Base-by-base conservation (phyloP, 2,113 vertebrate species). In the Ctenodactylus gundi region DNA sequence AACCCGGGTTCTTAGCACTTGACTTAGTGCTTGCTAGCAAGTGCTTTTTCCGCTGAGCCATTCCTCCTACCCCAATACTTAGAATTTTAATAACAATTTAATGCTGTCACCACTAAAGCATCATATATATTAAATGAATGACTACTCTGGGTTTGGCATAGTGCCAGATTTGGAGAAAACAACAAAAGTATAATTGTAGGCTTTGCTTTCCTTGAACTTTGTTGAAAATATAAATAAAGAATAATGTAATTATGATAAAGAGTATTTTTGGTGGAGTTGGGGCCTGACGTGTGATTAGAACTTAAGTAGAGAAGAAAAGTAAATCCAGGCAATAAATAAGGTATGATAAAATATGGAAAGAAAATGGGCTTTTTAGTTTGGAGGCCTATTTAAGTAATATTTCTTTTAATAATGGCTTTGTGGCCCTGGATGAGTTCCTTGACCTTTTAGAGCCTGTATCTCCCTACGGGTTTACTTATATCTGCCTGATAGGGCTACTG, bases 131-230 rank as follows among this genome's bases (percentile, higher is more conserved):
- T 70, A 17, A 85, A 44, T 44, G 46, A n/a, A 49, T 87, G 64
- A 88, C 21, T 93, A 39, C 41, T 90, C 27, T 25, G 29, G 60
- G 34, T 92, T 51, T 92, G 88, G 51, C 36, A 21, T 86, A 78
- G 29, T 87, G 11, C 51, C 92, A 75, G 64, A 87, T 84, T 84
- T 95, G 25, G 41, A 14, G 41, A 25, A 44, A 49, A 58, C 7
- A 84, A 46, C 34, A 68, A 91, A 91, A 82, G 25, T 96, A 25
- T 68, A 65, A 84, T 70, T n/a, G 12, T n/a, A 75, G 39, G 60
- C 20, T 46, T 70, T 96, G 65, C 23, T 95, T 94, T 90, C 53
- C 81, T 46, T 88, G 65, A 81, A 88, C 58, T 84, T 88, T 76
- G 80, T 67, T 92, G 46, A 36, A 80, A 85, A 91, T 57, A 51